A percentile compares a stretch with the other conserved stretches of the same genome.
phyloP scores from a whole-genome alignment of 1,140 invertebrate species.

The Pinna nobilis region DNA sequence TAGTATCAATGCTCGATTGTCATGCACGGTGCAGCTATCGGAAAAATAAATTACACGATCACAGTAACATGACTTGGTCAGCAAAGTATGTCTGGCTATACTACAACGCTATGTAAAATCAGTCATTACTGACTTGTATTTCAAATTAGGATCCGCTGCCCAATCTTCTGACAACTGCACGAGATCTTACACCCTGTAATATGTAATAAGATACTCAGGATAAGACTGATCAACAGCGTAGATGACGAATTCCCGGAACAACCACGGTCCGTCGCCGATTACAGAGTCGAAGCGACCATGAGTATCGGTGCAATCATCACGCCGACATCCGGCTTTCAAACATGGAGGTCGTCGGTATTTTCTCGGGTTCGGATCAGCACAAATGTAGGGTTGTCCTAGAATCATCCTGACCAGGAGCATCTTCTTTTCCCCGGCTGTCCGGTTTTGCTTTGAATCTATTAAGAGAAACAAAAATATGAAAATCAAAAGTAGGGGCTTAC shows the following conservation, averaged over 20 bases:
- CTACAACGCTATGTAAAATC: too few relatives aligned
- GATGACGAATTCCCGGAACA: conserved; percentile 59
- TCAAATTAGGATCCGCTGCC: too few relatives aligned
- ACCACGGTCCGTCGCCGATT: conserved; percentile 46
- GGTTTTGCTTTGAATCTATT: conserved; percentile 39
- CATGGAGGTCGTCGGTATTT: conserved; percentile 48
- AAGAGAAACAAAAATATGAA: too few relatives aligned
- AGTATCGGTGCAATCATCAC: conserved; percentile 14
- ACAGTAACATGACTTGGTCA: too few relatives aligned
- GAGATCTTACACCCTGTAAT: conserved; percentile 42
- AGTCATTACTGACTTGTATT: too few relatives aligned
- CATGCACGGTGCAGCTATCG: too few relatives aligned
- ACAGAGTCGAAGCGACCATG: conserved; percentile 47
- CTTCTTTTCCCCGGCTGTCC: conserved; percentile 24
- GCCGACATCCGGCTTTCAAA: conserved; percentile 7
- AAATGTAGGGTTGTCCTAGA: conserved; percentile 43
- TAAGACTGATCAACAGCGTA: conserved; percentile 50
- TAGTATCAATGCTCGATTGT: too few relatives aligned
- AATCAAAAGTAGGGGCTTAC: too few relatives aligned
- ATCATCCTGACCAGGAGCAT: conserved; percentile 48
- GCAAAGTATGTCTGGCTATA: too few relatives aligned
- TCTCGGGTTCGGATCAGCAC: conserved; percentile 27
- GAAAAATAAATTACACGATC: too few relatives aligned
- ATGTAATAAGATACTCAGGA: conserved; percentile 61
- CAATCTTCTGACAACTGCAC: too few relatives aligned